phyloP scores from a whole-genome alignment of 2,888 invertebrate genomes.

The Selenia dentaria region DNA sequence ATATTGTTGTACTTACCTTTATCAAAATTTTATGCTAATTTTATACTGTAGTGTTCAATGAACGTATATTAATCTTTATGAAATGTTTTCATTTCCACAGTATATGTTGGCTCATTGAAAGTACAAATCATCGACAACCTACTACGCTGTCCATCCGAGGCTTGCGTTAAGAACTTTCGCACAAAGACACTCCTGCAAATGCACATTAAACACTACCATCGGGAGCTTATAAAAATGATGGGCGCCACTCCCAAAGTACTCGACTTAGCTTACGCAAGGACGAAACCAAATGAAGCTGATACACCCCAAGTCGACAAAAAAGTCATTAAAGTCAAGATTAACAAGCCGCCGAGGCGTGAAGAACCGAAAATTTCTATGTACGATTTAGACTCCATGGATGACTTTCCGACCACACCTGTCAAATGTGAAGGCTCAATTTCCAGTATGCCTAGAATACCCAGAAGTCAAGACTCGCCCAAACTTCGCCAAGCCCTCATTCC shows the following conservation, averaged over 20 bases:
- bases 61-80: too few species aligned
- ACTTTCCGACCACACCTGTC: conserved; percentile 33
- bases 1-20: too few species aligned
- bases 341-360: conserved; percentile 57
- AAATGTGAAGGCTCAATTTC: conserved; percentile 25
- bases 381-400: conserved; percentile 35
- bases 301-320: conserved; percentile 42
- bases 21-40: too few species aligned
- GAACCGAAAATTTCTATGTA: conserved; percentile 42
- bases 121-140: conserved; percentile 89
- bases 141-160: conserved; percentile 90
- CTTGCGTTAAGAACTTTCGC: conserved; percentile 95
- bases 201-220: conserved; percentile 98
- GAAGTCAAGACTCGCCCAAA: conserved; percentile 66
- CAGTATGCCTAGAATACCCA: conserved; percentile 37
- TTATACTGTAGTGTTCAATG: too few species aligned
- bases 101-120: conserved; percentile 84
- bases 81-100: conserved; percentile 55
- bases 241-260: conserved; percentile 94
- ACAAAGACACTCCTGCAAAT: conserved; percentile 96
- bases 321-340: conserved; percentile 64
- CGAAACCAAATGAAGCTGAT: conserved; percentile 57
- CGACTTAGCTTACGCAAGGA: conserved; percentile 93
- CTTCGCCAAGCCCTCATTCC: conserved; percentile 59
- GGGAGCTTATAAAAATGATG: conserved; percentile 89